Base-by-base conservation (phyloP, 2,113 vertebrate species). In the Seriola quinqueradiata region DNA sequence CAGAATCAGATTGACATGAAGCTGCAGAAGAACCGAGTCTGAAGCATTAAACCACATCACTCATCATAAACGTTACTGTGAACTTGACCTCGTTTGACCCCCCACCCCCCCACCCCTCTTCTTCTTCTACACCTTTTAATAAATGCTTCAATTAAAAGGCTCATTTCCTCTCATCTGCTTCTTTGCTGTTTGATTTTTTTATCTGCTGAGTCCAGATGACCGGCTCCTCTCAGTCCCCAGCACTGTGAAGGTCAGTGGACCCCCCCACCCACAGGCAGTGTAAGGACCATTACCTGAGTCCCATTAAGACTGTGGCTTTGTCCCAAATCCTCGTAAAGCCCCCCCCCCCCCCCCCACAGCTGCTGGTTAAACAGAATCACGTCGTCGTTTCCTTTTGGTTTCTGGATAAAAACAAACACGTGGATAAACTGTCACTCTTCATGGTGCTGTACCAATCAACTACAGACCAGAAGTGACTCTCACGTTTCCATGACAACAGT, bases 81-180 rank as follows among this genome's bases (percentile, higher is more conserved):
- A 83, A 69, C 69, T 81, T 75, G 81, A 79, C 75, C 79, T 61
- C 34, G 16, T 58, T 65, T 17, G 44, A 42, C 40, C 23, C 58
- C 25, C 36, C 65, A 69, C 66, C 25, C 50, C 25, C 21, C 63
- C n/a, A n/a, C 8, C 40, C 4, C 60, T 81, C 78, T 89, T 85
- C 79, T 81, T 79, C 82, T 82, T 42, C 40, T 42, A 21, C 83
- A 67, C 71, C 66, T 82, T 83, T 92, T 91, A 93, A 90, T 94
- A 89, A 93, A 90, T 34, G 70, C 88, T 78, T 63, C 85, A 86
- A 95, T 95, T 95, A 93, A 95, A 94, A 86, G 94, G 59, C 87
- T 94, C 93, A 95, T 95, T 95, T 94, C 87, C 90, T 87, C 85
- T 93, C 89, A 89, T 90, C 92, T 93, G 93, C 87, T 93, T 90